Base-by-base conservation (phyloP, 2,797 vertebrate genomes). In the Gephyroberyx darwinii region DNA sequence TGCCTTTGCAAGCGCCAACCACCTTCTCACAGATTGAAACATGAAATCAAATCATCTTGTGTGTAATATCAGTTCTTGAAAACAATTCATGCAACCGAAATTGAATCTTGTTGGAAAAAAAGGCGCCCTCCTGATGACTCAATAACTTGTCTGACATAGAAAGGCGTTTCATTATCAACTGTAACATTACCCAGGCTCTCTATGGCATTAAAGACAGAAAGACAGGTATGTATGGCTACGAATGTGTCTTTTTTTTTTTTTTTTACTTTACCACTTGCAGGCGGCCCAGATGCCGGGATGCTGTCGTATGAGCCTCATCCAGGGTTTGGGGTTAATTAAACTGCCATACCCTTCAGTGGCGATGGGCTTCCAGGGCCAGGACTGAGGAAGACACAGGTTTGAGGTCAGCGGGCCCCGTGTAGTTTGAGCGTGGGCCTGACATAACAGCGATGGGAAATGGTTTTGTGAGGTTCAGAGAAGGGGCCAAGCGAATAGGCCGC, bases 321-420 rank as follows among this genome's bases (percentile, higher is more conserved):
- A 79, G 82, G 26, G 74, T 85, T 85, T 64, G 80, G 83, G 93
- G 91, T 93, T 94, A 94, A 94, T 94, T 93, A 93, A 93, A 93
- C 83, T 91, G 84, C 81, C 88, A 84, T 88, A 90, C 86, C 88
- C 86, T 77, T 84, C 68, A 20, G 88, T 35, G 81, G 75, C 60
- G 60, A 78, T 67, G 70, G 69, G 71, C 77, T 85, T 86, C 76
- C 71, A 68, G 76, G 72, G 88, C 89, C 89, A 81, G 85, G 77
- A 75, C 77, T 78, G 79, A 84, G 74, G 79, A 91, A 86, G 86
- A 89, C 86, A 75, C 82, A 33, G 72, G 81, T 87, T 85, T 1
- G 87, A 90, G 90, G 90, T 92, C 90, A 88, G 82, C 63, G 22
- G 84, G 88, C 92, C 86, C 89, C 88, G 87, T 93, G 86, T 91